These are phyloP conservation scores for Melanchra persicariae DNA, from an alignment of 2,888 invertebrate species.

Conservation along the genomic window DNA sequence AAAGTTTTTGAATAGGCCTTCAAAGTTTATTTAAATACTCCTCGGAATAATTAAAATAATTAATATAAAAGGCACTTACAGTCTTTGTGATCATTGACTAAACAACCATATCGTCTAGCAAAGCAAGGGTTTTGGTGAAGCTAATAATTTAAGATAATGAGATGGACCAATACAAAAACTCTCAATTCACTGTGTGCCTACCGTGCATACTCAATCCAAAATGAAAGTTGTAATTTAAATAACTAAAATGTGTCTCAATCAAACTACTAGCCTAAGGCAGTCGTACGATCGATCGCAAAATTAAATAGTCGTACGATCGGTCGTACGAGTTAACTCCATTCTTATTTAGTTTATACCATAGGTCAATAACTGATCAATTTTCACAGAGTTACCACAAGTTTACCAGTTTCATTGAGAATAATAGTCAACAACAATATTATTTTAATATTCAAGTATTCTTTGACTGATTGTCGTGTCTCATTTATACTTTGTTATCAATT, in stretches of 20 bases:
- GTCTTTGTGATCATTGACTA: not conserved
- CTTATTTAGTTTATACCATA: conserved; percentile 15
- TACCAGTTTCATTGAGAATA: conserved; percentile 41
- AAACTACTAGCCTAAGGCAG: not conserved
- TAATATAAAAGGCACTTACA: too few relatives aligned
- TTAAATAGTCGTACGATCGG: conserved; percentile 4
- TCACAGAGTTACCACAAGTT: conserved; percentile 56
- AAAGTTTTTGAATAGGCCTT: not conserved
- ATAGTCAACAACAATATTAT: conserved; percentile 55
- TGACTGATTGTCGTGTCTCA: conserved; percentile 60
- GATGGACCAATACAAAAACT: conserved; percentile 44
- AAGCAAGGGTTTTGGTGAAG: conserved; percentile 45
- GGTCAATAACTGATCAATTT: conserved; percentile 16
- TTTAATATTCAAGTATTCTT: conserved; percentile 52
- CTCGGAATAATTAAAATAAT: too few relatives aligned
- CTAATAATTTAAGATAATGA: conserved; percentile 57
- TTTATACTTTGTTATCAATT: conserved; percentile 48
- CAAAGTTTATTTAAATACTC: too few relatives aligned
- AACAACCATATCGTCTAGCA: conserved; percentile 20
- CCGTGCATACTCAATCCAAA: conserved; percentile 25
- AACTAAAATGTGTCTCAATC: not conserved
- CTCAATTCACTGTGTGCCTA: conserved; percentile 32
- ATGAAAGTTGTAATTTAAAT: conserved; percentile 30
- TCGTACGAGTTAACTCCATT: conserved; percentile 8
- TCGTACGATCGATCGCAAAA: conserved; percentile 14